phyloP scores from a whole-genome alignment of 2,113 vertebrate genomes.

The Eurypyga helias region DNA sequence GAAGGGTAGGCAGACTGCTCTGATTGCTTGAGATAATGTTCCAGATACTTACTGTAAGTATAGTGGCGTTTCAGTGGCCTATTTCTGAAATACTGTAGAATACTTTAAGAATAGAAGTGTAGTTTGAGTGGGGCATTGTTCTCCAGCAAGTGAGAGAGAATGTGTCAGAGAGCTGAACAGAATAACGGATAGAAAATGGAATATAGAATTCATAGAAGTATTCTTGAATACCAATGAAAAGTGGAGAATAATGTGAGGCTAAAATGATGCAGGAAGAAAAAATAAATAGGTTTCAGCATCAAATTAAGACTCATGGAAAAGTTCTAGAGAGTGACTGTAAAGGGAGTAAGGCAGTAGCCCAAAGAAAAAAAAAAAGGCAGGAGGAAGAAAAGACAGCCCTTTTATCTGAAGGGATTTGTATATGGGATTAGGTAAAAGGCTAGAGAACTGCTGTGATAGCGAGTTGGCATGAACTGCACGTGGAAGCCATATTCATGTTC shows the following conservation, averaged over 20 bases:
- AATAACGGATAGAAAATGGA: conserved; percentile 34
- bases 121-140: conserved; percentile 59
- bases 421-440: not conserved
- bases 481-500: not conserved
- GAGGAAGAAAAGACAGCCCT: not conserved
- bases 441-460: not conserved
- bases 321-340: not conserved
- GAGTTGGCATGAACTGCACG: not conserved
- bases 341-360: not conserved
- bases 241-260: conserved; percentile 10
- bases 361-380: not conserved
- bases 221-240: conserved; percentile 53
- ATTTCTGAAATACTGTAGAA: conserved; percentile 46
- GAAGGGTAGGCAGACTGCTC: conserved; percentile 21
- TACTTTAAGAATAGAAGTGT: conserved; percentile 52
- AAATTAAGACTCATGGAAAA: conserved; percentile 14
- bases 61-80: conserved; percentile 45
- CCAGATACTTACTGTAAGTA: conserved; percentile 40
- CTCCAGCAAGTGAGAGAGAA: conserved; percentile 28
- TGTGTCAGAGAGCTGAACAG: conserved; percentile 44
- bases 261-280: conserved; percentile 26
- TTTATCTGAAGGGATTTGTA: not conserved
- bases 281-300: conserved; percentile 25
- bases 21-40: conserved; percentile 55
- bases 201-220: conserved; percentile 35